Percentiles rank a stretch among this genome's conserved stretches.
phyloP scores from a whole-genome alignment of 2,797 vertebrate species.

The Xiphophorus birchmanni region DNA sequence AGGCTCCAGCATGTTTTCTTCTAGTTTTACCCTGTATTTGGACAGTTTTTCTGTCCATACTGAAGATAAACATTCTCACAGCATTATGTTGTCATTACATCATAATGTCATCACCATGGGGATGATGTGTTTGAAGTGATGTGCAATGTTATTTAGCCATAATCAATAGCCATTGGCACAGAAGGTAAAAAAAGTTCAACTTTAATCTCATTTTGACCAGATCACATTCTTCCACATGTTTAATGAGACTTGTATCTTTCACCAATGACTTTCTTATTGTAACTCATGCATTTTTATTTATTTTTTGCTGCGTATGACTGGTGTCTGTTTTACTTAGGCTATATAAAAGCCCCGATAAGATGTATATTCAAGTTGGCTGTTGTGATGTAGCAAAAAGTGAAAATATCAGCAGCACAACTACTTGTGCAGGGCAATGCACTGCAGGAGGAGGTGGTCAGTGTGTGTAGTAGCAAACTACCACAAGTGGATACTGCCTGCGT shows the following conservation, averaged over 20 bases:
- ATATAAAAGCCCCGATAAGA: background rate
- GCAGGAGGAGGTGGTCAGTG: slow-evolving; percentile 45
- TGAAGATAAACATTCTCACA: background rate
- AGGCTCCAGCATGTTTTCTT: background rate
- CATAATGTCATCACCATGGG: background rate
- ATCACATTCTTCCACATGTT: background rate
- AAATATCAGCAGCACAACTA: background rate
- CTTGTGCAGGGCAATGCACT: background rate
- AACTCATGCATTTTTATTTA: background rate
- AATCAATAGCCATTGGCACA: background rate
- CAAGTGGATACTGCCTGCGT: slow-evolving; percentile 36
- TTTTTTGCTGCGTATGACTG: too few species aligned
- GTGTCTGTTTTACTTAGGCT: background rate
- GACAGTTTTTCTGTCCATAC: background rate
- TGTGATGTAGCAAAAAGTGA: background rate
- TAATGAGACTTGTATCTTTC: background rate
- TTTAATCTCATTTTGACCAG: background rate
- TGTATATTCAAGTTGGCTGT: background rate
- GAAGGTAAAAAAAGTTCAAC: background rate
- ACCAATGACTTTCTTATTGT: background rate
- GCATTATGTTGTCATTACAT: background rate
- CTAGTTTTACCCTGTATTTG: background rate
- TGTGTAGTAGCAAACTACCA: slow-evolving; percentile 45
- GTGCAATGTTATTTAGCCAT: background rate
- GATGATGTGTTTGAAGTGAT: background rate